These are phyloP conservation scores for Fukomys damarensis DNA, from an alignment of 2,113 vertebrate genomes.

Conservation along the genomic window DNA sequence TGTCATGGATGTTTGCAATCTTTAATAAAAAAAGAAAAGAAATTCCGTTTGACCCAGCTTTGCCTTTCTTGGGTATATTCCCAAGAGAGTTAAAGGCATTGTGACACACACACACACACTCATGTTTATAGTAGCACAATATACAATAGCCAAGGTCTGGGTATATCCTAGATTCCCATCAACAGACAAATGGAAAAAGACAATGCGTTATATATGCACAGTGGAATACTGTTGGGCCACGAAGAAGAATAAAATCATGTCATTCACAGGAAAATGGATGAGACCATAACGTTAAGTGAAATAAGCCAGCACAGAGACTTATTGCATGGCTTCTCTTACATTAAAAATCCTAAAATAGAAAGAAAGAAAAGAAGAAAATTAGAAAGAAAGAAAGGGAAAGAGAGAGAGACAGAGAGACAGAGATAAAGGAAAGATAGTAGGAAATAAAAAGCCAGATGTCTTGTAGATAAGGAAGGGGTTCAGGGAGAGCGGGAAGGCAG, in stretches of 20 bases:
- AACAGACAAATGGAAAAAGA: not conserved
- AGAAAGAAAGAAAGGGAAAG: too few species aligned
- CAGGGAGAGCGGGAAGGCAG: not conserved
- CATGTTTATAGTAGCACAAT: not conserved
- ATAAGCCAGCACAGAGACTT: not conserved
- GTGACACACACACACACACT: not conserved
- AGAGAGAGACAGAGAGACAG: too few species aligned
- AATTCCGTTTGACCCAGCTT: not conserved
- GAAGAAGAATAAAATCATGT: not conserved
- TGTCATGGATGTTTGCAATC: too few species aligned
- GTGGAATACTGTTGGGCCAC: not conserved
- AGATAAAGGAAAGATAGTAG: not conserved
- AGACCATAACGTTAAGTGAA: not conserved
- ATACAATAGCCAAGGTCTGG: not conserved
- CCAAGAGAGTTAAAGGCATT: not conserved
- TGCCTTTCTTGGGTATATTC: not conserved
- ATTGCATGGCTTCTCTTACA: not conserved
- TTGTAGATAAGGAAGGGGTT: not conserved
- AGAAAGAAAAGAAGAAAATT: not conserved
- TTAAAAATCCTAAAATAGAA: not conserved
- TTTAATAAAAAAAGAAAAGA: too few species aligned
- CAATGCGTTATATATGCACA: not conserved
- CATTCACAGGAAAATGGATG: not conserved
- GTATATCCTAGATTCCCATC: not conserved
- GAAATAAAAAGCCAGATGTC: not conserved